Percentiles rank a stretch among this genome's conserved stretches.
Conservation (phyloP, 2,888 invertebrate species). For the Callosobruchus maculatus region DNA sequence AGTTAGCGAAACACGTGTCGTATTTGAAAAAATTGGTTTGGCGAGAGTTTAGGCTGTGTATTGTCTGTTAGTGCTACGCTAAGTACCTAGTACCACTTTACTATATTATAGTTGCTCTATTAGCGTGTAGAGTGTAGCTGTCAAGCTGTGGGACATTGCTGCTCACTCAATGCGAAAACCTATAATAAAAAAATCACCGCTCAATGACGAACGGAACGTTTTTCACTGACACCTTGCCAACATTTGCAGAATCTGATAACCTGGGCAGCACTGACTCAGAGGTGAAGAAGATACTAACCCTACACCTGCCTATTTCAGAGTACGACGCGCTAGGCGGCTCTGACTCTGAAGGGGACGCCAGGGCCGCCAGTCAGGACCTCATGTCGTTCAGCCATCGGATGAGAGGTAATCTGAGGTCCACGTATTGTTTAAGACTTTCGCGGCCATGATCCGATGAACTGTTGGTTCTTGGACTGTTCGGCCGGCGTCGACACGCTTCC, state of each 20-base stretch:
- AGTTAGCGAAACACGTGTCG: too few species aligned
- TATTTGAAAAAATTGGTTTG: too few species aligned
- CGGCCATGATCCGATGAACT: neutral
- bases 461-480: too few species aligned
- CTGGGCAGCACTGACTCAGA: constrained; percentile 93
- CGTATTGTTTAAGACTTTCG: neutral
- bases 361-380: constrained; percentile 59
- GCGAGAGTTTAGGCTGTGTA: too few species aligned
- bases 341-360: constrained; percentile 75
- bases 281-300: constrained; percentile 88
- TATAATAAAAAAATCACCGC: neutral
- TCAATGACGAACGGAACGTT: neutral
- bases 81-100: too few species aligned
- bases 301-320: constrained; percentile 91
- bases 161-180: constrained; percentile 23
- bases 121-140: neutral
- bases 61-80: too few species aligned
- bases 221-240: neutral
- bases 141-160: constrained; percentile 34
- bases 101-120: neutral
- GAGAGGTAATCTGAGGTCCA: constrained; percentile 39
- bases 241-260: constrained; percentile 82
- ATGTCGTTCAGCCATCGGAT: constrained; percentile 54
- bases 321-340: constrained; percentile 81
- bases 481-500: too few species aligned